Evolutionary conservation across 2,797 vertebrate genomes (phyloP), one percentile per base, ranked within the genome.

Genomic region (Peromyscus aztecus): DNA sequence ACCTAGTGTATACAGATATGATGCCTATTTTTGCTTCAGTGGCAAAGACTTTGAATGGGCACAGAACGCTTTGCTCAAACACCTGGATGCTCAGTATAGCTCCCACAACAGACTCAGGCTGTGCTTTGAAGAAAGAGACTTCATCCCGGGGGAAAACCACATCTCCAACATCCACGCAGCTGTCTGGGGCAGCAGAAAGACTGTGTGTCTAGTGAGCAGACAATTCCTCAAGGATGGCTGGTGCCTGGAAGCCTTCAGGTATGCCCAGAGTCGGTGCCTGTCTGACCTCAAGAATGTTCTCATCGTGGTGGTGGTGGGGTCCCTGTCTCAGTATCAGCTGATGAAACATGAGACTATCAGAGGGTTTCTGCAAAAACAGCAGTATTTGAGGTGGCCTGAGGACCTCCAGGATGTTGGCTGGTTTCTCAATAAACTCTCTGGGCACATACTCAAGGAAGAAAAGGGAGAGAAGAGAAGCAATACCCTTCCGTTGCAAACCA

Each of bases 41-140:
- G 97, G 98, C 95, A 99, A 91, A 4, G 99, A 99, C 97, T 99
- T 99, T 19, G 96, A 97, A 17, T 99, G 99, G 99, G 99, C 99
- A 80, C 99, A 99, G 93, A 98, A 97, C 0, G 99, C 99, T 21
- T 96, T 99, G 96, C 97, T 99, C 27, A 98, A 98, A 91, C 99
- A 94, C 90, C 97, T 99, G 61, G 99, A 99, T 91, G 97, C 98
- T 6, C 99, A 99, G 96, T 99, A 99, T 96, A 98, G 98, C 37
- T 98, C 99, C 59, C 98, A 98, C 76, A 99, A 99, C 95, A 95
- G 97, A 16, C 98, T 99, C 77, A 98, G 71, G 43, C 98, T 99
- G 67, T 99, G 99, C 97, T 99, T 99, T 46, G 99, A 99, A 96
- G 99, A 99, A 78, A 99, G 99, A 98, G 99, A 99, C 98, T 99